Evolutionary conservation across 2,113 vertebrate species (phyloP).

Genomic region (Trogon melanurus): DNA sequence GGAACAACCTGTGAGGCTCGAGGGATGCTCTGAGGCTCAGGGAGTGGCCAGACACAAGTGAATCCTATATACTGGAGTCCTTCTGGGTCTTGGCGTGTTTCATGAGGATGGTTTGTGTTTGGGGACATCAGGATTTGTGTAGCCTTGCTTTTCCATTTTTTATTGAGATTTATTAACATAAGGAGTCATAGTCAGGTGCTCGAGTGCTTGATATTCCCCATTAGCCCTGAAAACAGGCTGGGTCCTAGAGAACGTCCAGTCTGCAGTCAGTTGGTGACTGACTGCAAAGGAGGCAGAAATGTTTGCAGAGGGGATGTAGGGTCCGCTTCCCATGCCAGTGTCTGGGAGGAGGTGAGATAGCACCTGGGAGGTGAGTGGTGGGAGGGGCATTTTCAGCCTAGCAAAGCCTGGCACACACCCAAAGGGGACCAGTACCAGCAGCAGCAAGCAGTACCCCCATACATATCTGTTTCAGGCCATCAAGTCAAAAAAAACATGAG

Average conservation of each 20-base stretch:
- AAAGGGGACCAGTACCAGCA: neutral
- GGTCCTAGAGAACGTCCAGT: neutral
- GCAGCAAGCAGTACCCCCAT: neutral
- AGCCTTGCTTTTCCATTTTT: neutral
- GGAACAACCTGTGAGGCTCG: neutral
- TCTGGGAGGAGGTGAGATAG: neutral
- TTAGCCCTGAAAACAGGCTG: neutral
- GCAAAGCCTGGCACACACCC: neutral
- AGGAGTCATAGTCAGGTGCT: neutral
- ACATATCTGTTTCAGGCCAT: neutral
- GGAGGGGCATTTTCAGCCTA: neutral
- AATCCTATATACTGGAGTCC: neutral
- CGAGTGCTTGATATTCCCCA: neutral
- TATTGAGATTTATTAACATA: neutral
- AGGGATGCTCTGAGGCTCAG: neutral
- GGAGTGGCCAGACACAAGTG: neutral
- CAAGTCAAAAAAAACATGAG: neutral
- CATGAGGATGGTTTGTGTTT: rapidly evolving
- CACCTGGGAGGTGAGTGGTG: rapidly evolving
- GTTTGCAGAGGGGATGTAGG: neutral
- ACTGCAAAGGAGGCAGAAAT: neutral
- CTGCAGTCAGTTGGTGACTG: neutral
- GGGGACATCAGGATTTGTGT: neutral
- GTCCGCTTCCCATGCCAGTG: neutral
- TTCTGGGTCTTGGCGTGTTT: neutral